These are phyloP conservation scores for Eupelmus urozonus DNA, from an alignment of 2,888 invertebrate species.

Conservation along the genomic window DNA sequence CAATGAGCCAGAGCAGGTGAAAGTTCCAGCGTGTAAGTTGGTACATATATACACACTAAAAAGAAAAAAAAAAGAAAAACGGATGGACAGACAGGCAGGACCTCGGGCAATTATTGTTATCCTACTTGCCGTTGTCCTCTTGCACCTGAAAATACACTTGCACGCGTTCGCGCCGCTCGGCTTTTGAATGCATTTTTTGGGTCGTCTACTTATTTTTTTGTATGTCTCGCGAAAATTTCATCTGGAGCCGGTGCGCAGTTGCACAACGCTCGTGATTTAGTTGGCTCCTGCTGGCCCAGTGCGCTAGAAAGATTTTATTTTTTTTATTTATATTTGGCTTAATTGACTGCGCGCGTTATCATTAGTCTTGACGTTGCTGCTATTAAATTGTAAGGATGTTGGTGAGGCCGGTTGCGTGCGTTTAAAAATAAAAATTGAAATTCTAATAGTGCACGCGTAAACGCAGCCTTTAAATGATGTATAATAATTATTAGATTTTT, in stretches of 20 bases:
- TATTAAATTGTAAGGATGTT: too few relatives aligned
- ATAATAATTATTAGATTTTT: too few relatives aligned
- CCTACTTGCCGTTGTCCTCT: slow-evolving; percentile 26
- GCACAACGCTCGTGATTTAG: neutral
- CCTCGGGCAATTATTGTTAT: slow-evolving; percentile 39
- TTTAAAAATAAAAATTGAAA: too few relatives aligned
- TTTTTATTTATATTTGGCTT: neutral
- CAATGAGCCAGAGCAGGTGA: slow-evolving; percentile 35
- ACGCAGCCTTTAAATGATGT: too few relatives aligned
- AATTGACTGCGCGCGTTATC: neutral
- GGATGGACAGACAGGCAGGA: neutral
- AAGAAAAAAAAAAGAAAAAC: neutral
- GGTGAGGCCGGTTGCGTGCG: too few relatives aligned
- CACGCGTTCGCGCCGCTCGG: neutral
- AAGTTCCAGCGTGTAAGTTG: slow-evolving; percentile 17
- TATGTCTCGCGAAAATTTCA: neutral
- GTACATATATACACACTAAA: neutral
- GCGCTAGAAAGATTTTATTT: slow-evolving; percentile 20
- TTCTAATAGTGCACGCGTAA: too few relatives aligned
- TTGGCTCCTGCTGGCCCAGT: neutral
- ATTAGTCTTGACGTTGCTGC: too few relatives aligned
- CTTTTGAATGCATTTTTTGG: slow-evolving; percentile 8
- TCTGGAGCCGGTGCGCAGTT: neutral
- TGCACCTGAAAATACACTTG: neutral
- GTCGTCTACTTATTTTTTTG: slow-evolving; percentile 24